Base-by-base conservation (phyloP, 2,797 vertebrate genomes). In the Danio tinwini region DNA sequence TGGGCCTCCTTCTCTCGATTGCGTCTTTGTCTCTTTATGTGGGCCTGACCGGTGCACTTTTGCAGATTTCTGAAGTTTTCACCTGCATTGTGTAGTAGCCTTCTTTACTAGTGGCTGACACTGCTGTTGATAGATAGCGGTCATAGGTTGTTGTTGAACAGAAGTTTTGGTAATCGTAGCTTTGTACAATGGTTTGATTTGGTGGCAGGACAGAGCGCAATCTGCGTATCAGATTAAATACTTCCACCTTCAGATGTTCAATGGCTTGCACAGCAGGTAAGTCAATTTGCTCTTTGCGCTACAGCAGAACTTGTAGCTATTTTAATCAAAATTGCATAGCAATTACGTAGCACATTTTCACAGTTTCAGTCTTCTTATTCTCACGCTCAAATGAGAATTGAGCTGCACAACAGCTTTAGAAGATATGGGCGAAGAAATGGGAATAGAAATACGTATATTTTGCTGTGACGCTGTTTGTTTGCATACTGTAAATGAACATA, bases 1-100 rank as follows among this genome's bases (percentile, higher is more conserved):
- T 84, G 78, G 83, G 86, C 82, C 80, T 84, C 81, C 84, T 58
- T 72, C 55, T 81, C 45, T 81, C 13, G 70, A 29, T 29, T 29
- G 29, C 29, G 29, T 29, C 73, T 74, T 39, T 74, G 19, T 49
- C 37, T 76, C 61, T 80, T 68, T 77, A 53, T 71, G 68, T 74
- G 58, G 80, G 72, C 74, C 63, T 65, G 72, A 58, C 49, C 52
- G 17, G 45, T 65, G 73, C 63, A 79, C 67, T 74, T 81, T 63
- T 59, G 52, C 56, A 83, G 55, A 37, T 81, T 78, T 76, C 71
- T 52, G 2, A 72, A 69, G 50, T 70, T 74, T 53, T 42, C 74
- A 59, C 53, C 70, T 70, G 44, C 29, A 47, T 74, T 61, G 80
- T 44, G 42, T 67, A 63, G 64, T 13, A 83, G 52, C 42, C 56